phyloP scores from a whole-genome alignment of 2,888 invertebrate species.

The Fragum whitleyi region DNA sequence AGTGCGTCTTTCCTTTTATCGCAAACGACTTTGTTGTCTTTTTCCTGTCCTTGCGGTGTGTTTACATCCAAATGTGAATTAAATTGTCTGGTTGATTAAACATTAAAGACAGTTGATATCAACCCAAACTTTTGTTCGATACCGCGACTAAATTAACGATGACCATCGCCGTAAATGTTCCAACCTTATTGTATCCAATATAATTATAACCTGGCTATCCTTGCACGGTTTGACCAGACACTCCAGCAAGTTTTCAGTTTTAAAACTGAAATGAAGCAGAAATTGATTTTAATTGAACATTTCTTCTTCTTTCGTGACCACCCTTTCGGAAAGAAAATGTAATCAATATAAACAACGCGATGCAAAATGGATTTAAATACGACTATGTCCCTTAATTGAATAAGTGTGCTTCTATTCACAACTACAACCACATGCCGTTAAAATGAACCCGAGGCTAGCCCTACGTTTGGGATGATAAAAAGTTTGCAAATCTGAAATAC shows the following conservation, averaged over 20 bases:
- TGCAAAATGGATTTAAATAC: not conserved
- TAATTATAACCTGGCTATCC: too few species aligned
- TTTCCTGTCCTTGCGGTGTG: constrained; percentile 1
- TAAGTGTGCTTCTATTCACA: too few species aligned
- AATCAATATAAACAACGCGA: not conserved
- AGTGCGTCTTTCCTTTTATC: not conserved
- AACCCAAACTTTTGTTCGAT: not conserved
- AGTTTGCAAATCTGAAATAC: too few species aligned
- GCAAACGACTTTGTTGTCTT: not conserved
- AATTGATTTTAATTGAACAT: not conserved
- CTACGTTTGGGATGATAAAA: too few species aligned
- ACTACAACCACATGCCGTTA: too few species aligned
- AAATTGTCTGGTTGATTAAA: constrained; percentile 1
- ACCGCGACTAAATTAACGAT: not conserved
- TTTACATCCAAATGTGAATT: constrained; percentile 19
- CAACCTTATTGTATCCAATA: not conserved
- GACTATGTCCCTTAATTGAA: too few species aligned
- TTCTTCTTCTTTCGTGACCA: not conserved
- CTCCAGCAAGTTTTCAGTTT: not conserved
- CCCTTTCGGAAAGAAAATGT: not conserved
- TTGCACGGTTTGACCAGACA: too few species aligned
- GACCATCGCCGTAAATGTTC: not conserved
- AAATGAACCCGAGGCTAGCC: too few species aligned
- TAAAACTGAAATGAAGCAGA: not conserved
- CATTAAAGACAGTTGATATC: not conserved